Evolutionary conservation across 2,888 invertebrate genomes (phyloP), one percentile per base, ranked within the genome.

Genomic region (Torymus aiolomorphi): DNA sequence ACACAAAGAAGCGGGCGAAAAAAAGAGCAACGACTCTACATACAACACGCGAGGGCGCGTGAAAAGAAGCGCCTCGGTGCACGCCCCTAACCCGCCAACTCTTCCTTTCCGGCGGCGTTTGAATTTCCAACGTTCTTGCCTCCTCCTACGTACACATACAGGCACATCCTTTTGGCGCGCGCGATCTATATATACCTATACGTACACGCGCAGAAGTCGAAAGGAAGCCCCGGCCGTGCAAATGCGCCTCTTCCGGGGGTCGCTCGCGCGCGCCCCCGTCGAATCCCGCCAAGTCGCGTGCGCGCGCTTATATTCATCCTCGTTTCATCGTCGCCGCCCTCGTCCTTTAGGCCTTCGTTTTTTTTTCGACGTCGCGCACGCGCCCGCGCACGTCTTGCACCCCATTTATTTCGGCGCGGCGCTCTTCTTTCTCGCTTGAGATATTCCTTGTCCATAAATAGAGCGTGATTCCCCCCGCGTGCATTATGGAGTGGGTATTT

Each of bases 211-310:
- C 49, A 51, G 16, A 69, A 62, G 69, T 62, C 52, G 69, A 71
- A 20, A 14, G 69, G 74, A 80, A 80, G 76, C 77, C 77, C 54
- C 61, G 61, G 73, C 63, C 76, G 52, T 51, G 80, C 77, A 73
- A 80, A 80, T 70, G 70, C 59, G 51, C 57, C 71, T 66, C 76
- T 76, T 71, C 71, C 79, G 76, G 76, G 16, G 24, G 31, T 1
- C n/a, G 8, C n/a, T n/a, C 4, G 42, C 42, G 42, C 31, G 31
- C 42, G 42, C 13, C 66, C 65, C 16, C 31, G 31, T 49, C 4
- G 72, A 56, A 70, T 62, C 75, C 66, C 61, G 69, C 12, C 67
- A 54, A 78, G 72, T 78, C 73, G 78, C 73, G 72, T 56, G 76
- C 49, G 63, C 49, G 63, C 63, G 57, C 56, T 16, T 76, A 49